Percentiles rank a stretch among this genome's conserved stretches.
phyloP scores from a whole-genome alignment of 2,797 vertebrate species.

The Scolopax rusticola region DNA sequence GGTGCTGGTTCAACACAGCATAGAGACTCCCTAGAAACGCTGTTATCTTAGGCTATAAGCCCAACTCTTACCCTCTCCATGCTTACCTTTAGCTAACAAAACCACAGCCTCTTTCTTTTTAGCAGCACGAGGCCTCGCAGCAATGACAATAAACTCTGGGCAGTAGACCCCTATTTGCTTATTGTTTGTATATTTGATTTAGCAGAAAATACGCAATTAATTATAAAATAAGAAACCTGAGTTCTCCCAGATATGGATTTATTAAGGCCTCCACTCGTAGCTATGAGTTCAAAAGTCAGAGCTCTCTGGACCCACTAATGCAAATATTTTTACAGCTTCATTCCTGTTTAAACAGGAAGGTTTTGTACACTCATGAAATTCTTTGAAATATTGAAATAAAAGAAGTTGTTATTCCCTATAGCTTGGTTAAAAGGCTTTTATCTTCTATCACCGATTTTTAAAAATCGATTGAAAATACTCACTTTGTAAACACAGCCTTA shows the following conservation, averaged over 20 bases:
- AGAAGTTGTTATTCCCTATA: slow-evolving; percentile 56
- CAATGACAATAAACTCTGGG: not conserved
- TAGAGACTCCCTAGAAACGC: not conserved
- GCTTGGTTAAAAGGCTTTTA: slow-evolving; percentile 45
- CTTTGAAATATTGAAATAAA: slow-evolving; percentile 67
- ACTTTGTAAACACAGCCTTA: slow-evolving; percentile 19
- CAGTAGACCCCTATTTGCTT: not conserved
- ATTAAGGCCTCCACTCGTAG: slow-evolving; percentile 12
- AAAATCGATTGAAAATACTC: slow-evolving; percentile 45
- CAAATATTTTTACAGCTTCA: slow-evolving; percentile 68
- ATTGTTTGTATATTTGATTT: slow-evolving; percentile 19
- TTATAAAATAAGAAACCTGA: slow-evolving; percentile 36
- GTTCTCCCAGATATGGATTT: not conserved
- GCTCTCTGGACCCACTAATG: slow-evolving; percentile 12
- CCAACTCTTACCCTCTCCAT: not conserved
- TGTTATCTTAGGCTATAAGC: slow-evolving; percentile 16
- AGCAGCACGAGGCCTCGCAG: not conserved
- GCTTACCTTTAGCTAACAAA: not conserved
- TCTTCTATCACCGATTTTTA: slow-evolving; percentile 31
- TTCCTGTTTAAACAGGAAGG: slow-evolving; percentile 58
- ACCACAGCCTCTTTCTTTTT: not conserved
- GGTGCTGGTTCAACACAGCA: not conserved
- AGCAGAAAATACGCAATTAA: slow-evolving; percentile 16
- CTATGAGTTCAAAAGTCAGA: slow-evolving; percentile 25
- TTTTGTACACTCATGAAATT: slow-evolving; percentile 26